Base-by-base conservation (phyloP, 35 echinoderm and acorn worm species). In the Diadema setosum region DNA sequence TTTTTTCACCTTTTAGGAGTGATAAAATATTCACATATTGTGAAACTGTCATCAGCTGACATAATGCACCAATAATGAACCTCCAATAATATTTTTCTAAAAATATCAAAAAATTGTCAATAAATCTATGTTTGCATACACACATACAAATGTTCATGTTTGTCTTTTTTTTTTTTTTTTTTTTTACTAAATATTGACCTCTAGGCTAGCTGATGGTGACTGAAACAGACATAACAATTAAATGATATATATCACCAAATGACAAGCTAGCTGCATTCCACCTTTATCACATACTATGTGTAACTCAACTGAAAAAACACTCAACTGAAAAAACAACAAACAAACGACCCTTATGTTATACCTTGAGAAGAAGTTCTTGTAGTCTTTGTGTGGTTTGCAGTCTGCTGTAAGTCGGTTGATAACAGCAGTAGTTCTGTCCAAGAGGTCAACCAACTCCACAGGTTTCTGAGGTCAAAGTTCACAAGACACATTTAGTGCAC, bases 321-420 rank as follows among this genome's bases (percentile, higher is more conserved):
- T 33, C n/a, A n/a, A n/a, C n/a, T n/a, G n/a, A n/a, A n/a, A n/a
- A n/a, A n/a, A n/a, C n/a, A n/a, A n/a, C n/a, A n/a, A n/a, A n/a
- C n/a, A n/a, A n/a, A n/a, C n/a, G n/a, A n/a, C n/a, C n/a, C n/a
- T n/a, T 20, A 42, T 17, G n/a, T 0, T 55, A 86, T 42, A 97
- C 95, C 91, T 97, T 4, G 69, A 74, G 50, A 97, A 97, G 34
- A 93, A 82, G 55, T 93, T 93, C 76, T 97, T 89, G 65, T 93
- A 97, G 33, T 97, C 95, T 26, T 93, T 97, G 45, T 83, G 85
- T 7, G 61, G 61, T 45, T 90, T 87, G 59, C 91, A 93, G 39
- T 84, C 56, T 21, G 42, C 70, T 56, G 76, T 86, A 12, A 93
- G 67, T 30, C 85, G 78, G 12, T 29, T 56, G 33, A 93, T 82